Percentiles rank a stretch among this genome's conserved stretches.
Evolutionary conservation across 2,113 vertebrate species (phyloP).

Genomic region (Eonycteris spelaea): DNA sequence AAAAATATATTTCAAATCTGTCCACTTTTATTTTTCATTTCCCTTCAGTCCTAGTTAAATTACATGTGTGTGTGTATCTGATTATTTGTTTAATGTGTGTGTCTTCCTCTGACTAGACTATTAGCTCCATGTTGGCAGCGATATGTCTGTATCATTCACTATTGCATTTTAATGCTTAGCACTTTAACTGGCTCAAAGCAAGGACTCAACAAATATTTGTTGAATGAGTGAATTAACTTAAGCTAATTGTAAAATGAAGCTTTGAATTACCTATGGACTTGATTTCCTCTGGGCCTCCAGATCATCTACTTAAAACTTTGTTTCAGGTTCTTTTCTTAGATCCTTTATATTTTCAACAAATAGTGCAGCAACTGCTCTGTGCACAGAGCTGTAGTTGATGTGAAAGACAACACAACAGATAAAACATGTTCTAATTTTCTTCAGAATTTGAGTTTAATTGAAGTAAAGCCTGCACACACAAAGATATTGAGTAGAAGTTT

Average conservation of each 20-base stretch:
- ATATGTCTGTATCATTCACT: neutral
- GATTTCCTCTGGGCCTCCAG: slow-evolving; percentile 22
- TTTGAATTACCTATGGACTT: neutral
- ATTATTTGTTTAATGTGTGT: neutral
- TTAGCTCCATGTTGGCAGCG: neutral
- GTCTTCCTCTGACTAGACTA: neutral
- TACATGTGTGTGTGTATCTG: neutral
- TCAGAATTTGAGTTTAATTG: neutral
- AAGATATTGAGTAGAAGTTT: neutral
- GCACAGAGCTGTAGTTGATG: neutral
- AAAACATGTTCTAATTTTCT: neutral
- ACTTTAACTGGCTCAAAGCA: neutral
- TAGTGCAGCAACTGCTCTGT: neutral
- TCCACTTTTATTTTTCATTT: neutral
- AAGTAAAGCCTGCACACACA: neutral
- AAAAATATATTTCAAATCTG: neutral
- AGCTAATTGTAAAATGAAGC: slow-evolving; percentile 42
- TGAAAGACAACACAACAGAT: neutral
- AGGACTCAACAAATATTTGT: neutral
- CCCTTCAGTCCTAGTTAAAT: neutral
- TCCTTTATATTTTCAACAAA: slow-evolving; percentile 38
- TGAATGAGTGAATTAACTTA: slow-evolving; percentile 31
- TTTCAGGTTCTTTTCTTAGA: slow-evolving; percentile 31
- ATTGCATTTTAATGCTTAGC: neutral
- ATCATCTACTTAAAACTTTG: slow-evolving; percentile 19